These are phyloP conservation scores for Chlorospingus flavigularis DNA, from an alignment of 2,797 vertebrate genomes.

Conservation along the genomic window DNA sequence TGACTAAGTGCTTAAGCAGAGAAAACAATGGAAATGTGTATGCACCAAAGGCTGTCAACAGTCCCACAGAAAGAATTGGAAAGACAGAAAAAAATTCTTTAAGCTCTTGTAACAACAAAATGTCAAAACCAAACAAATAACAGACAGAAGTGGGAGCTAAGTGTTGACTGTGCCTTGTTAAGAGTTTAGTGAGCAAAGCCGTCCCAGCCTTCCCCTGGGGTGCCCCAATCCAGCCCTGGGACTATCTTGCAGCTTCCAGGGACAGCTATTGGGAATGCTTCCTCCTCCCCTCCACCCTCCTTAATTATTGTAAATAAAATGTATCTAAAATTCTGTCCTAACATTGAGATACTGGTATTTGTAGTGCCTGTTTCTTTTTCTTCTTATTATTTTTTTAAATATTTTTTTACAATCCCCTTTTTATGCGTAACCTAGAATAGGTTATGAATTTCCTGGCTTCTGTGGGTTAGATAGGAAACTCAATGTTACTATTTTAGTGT, in stretches of 20 bases:
- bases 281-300: not conserved
- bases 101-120: constrained; percentile 55
- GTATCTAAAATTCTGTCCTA: constrained; percentile 6
- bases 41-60: constrained; percentile 36
- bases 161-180: constrained; percentile 12
- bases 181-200: not conserved
- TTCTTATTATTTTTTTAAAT: not conserved
- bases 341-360: constrained; percentile 1
- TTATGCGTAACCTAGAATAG: constrained; percentile 41
- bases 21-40: constrained; percentile 62
- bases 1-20: constrained; percentile 53
- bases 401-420: not conserved
- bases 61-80: constrained; percentile 25
- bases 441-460: constrained; percentile 73
- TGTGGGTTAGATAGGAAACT: constrained; percentile 63
- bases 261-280: not conserved
- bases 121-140: constrained; percentile 36
- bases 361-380: not conserved
- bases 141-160: constrained; percentile 33
- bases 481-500: constrained; percentile 70
- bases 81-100: constrained; percentile 19
- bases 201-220: not conserved
- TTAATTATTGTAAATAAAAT: not conserved
- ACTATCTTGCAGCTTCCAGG: not conserved
- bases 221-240: not conserved